Conservation (phyloP, 2,888 invertebrate genomes). For the Apomyelois bistriatella region DNA sequence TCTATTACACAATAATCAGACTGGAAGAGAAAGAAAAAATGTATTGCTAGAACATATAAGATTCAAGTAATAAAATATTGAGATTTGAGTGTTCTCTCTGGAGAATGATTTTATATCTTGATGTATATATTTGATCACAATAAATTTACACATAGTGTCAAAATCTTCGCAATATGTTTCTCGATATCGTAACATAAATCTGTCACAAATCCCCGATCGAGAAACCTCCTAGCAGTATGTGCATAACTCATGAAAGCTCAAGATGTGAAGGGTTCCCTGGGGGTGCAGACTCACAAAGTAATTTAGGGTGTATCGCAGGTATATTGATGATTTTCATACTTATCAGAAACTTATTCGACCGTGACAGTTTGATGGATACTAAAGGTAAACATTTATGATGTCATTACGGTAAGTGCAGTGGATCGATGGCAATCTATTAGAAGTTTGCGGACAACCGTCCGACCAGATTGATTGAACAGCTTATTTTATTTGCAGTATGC, state of each 20-base stretch:
- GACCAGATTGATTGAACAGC: constrained; percentile 59
- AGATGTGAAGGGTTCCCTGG: neutral
- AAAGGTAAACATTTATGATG: constrained; percentile 41
- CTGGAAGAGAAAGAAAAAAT: too few species aligned
- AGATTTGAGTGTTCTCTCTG: neutral
- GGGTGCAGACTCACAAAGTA: neutral
- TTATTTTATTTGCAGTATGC: constrained; percentile 55
- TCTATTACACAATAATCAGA: too few species aligned
- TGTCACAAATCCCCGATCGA: constrained; percentile 1
- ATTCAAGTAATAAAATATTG: neutral
- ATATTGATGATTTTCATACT: constrained; percentile 15
- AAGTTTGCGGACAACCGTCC: constrained; percentile 52
- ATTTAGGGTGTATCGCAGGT: constrained; percentile 2
- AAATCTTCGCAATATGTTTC: constrained; percentile 2
- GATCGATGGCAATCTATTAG: constrained; percentile 68
- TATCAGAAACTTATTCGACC: constrained; percentile 7
- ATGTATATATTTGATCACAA: neutral
- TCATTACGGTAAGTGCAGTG: constrained; percentile 62
- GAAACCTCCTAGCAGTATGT: neutral
- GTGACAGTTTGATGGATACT: constrained; percentile 18
- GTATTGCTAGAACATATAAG: too few species aligned
- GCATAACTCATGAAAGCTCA: constrained; percentile 10
- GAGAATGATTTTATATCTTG: neutral
- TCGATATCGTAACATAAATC: constrained; percentile 7
- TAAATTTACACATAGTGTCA: neutral